phyloP scores from a whole-genome alignment of 2,888 invertebrate genomes.

The Callinectes sapidus region DNA sequence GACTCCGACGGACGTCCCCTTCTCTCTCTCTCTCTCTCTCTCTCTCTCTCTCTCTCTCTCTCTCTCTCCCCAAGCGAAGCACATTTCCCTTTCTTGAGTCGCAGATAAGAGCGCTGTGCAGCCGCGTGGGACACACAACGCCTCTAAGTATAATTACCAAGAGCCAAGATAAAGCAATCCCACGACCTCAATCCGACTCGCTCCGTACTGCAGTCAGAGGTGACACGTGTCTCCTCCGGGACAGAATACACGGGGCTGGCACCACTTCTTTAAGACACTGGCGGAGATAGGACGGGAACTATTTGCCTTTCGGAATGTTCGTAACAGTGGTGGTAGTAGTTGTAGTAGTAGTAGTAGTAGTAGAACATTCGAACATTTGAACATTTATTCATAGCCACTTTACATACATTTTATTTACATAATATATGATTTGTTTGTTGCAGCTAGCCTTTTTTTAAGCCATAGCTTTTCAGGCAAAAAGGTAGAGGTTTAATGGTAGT shows the following conservation, averaged over 20 bases:
- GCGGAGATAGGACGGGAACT: neutral
- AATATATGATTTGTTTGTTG: too few relatives aligned
- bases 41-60: slow-evolving; percentile 43
- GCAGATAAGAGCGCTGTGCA: neutral
- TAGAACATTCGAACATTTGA: too few relatives aligned
- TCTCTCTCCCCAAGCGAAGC: neutral
- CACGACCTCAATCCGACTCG: neutral
- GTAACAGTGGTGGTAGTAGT: neutral
- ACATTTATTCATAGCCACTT: too few relatives aligned
- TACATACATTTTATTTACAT: too few relatives aligned
- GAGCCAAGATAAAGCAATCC: slow-evolving; percentile 19
- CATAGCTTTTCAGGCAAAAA: too few relatives aligned
- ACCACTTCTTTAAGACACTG: neutral
- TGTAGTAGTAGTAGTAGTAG: neutral
- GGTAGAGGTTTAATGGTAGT: neutral
- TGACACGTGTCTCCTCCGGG: neutral
- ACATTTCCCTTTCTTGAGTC: neutral
- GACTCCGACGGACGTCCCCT: neutral
- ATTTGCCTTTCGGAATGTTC: neutral
- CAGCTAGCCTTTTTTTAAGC: too few relatives aligned
- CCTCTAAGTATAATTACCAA: slow-evolving; percentile 27
- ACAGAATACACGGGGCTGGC: neutral
- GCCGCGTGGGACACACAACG: neutral
- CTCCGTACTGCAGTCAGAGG: neutral
- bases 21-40: slow-evolving; percentile 38